Base-by-base conservation (phyloP, 2,888 invertebrate genomes). In the Drosophila mimetica region DNA sequence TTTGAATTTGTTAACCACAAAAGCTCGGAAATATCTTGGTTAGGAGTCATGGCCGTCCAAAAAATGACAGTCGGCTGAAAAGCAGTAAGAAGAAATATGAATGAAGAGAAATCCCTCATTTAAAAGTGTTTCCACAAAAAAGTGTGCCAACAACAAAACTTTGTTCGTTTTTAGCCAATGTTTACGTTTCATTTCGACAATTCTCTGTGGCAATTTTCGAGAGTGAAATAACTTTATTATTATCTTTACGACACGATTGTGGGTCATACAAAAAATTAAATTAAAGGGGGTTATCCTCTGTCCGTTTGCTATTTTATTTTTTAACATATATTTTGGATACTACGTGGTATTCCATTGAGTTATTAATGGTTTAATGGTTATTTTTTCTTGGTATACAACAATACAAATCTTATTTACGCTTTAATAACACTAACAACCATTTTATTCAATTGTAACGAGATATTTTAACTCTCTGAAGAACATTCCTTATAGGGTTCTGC, bases 1-100 rank as follows among this genome's bases (percentile, higher is more conserved):
- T 77, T 73, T 73, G 37, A 80, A 69, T 46, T 80, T 63, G 72
- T 57, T 64, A 73, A 36, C 55, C 73, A 48, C 64, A 77, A 69
- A 59, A 48, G 66, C 63, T 57, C 47, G 61, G 65, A 54, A 83
- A 65, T 48, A 48, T 57, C 69, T 69, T 67, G 55, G 51, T 47
- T 18, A 25, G 30, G 48, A 69, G 64, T 60, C 59, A 61, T 36
- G 52, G 48, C 30, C 48, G 71, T 34, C 34, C 50, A 30, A 6
- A 30, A 44, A 51, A 47, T 47, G 61, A 44, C 66, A 25, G 39
- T 20, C 11, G 13, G 18, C 39, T 5, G 48, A 64, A 59, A 44
- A 57, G 57, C 30, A 18, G 18, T 28, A 18, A 14, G 46, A 48
- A 42, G 47, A 52, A 39, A 46, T 37, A 48, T 30, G 51, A 71